phyloP scores from a whole-genome alignment of 2,888 invertebrate species.

The Rhyacophila evoluta region DNA sequence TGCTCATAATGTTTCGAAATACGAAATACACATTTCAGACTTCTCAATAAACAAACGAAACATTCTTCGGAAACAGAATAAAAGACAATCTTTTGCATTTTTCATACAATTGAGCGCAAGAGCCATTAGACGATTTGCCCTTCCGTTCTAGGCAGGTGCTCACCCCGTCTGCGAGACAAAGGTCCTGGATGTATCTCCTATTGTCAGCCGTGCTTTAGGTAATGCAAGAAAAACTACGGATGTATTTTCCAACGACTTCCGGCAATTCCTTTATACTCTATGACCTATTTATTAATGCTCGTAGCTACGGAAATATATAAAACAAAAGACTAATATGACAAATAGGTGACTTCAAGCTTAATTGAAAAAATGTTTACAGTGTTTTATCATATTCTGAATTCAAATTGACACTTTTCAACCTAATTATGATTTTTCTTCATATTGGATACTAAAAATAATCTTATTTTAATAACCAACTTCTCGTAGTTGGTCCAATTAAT shows the following conservation, averaged over 20 bases:
- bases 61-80: not conserved
- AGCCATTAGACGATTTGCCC: not conserved
- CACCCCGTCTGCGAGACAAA: not conserved
- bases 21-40: no score
- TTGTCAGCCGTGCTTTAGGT: not conserved
- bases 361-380: no score
- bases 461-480: no score
- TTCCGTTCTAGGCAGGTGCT: not conserved
- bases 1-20: no score
- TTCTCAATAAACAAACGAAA: not conserved
- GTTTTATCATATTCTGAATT: no score
- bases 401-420: no score
- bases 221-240: constrained; percentile 18
- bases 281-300: not conserved
- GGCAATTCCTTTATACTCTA: not conserved
- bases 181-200: not conserved
- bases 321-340: no score
- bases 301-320: not conserved
- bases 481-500: no score
- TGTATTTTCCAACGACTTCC: not conserved
- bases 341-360: no score
- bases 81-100: not conserved
- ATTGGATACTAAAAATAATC: no score
- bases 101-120: constrained; percentile 10
- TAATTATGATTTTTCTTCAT: no score